phyloP scores from a whole-genome alignment of 2,888 invertebrate species.

The Mesorhabditis sp. region DNA sequence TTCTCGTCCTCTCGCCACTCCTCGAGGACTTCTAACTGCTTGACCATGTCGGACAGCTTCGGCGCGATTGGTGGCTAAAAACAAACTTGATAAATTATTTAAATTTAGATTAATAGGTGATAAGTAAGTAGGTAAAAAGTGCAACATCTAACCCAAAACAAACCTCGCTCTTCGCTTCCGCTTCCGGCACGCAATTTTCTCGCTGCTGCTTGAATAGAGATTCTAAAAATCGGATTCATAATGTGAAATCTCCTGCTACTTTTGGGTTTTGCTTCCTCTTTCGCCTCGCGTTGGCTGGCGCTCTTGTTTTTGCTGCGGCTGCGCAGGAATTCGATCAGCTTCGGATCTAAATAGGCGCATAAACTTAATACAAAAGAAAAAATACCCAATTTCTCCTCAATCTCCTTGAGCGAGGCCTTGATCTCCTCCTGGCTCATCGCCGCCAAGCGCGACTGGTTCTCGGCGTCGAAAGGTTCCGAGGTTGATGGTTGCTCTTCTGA shows the following conservation, averaged over 20 bases:
- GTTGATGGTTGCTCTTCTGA: conserved; percentile 7
- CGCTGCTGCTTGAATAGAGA: conserved; percentile 21
- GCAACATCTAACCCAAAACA: neutral
- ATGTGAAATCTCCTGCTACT: neutral
- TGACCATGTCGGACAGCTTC: conserved; percentile 33
- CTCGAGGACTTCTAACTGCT: conserved; percentile 49
- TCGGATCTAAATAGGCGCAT: conserved; percentile 26
- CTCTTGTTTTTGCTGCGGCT: conserved; percentile 24
- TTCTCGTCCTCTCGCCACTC: conserved; percentile 36
- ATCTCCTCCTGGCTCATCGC: conserved; percentile 35
- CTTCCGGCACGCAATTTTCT: neutral
- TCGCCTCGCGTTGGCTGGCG: neutral
- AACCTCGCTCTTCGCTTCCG: conserved; percentile 8
- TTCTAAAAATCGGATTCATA: conserved; percentile 7
- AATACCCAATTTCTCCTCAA: conserved; percentile 21
- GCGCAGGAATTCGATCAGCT: conserved; percentile 35
- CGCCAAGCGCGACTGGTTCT: conserved; percentile 21
- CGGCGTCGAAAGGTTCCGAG: conserved; percentile 16
- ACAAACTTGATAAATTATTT: neutral
- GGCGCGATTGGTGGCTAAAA: conserved; percentile 1
- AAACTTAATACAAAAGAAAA: neutral
- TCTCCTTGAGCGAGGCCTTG: conserved; percentile 27
- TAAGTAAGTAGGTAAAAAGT: neutral
- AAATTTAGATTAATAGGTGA: neutral
- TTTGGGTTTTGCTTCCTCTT: conserved; percentile 14